A percentile compares a stretch with the other conserved stretches of the same genome.
phyloP scores from a whole-genome alignment of 37 sponge, comb jelly and placozoan genomes.

The Aphrocallistes beatrix region DNA sequence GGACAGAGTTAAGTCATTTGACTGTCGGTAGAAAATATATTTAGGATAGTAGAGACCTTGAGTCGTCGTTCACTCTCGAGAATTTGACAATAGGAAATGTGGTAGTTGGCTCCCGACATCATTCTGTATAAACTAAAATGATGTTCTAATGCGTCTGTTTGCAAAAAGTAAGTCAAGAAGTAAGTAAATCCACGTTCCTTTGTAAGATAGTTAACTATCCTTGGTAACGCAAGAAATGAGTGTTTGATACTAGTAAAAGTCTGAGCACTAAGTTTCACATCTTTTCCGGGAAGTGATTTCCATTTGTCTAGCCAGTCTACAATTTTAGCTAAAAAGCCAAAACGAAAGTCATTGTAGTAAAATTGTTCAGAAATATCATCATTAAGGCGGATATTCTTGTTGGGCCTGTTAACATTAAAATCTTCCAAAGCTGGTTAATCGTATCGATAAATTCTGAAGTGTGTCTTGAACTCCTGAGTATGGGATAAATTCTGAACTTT shows the following conservation, averaged over 20 bases:
- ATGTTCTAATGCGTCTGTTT: too few relatives aligned
- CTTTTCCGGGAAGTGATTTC: background rate
- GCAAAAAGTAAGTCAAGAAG: too few relatives aligned
- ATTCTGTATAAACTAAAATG: too few relatives aligned
- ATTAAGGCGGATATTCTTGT: background rate
- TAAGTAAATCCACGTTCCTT: too few relatives aligned
- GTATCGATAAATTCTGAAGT: background rate
- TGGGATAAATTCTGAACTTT: background rate
- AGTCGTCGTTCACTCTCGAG: too few relatives aligned
- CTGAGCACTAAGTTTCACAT: background rate
- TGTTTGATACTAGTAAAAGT: background rate
- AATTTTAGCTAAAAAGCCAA: background rate
- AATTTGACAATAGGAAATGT: too few relatives aligned
- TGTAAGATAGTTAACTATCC: too few relatives aligned
- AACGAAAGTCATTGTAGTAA: background rate
- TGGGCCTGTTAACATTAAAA: background rate
- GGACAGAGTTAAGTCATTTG: too few relatives aligned
- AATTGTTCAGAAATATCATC: background rate
- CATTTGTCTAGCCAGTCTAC: background rate
- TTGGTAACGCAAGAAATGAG: too few relatives aligned
- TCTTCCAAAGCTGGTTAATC: background rate
- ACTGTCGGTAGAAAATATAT: too few relatives aligned
- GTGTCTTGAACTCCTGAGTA: background rate
- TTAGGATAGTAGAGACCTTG: too few relatives aligned
- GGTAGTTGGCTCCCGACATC: too few relatives aligned